These are phyloP conservation scores for Dromococcyx pavoninus DNA, from an alignment of 2,797 vertebrate species.

Conservation along the genomic window DNA sequence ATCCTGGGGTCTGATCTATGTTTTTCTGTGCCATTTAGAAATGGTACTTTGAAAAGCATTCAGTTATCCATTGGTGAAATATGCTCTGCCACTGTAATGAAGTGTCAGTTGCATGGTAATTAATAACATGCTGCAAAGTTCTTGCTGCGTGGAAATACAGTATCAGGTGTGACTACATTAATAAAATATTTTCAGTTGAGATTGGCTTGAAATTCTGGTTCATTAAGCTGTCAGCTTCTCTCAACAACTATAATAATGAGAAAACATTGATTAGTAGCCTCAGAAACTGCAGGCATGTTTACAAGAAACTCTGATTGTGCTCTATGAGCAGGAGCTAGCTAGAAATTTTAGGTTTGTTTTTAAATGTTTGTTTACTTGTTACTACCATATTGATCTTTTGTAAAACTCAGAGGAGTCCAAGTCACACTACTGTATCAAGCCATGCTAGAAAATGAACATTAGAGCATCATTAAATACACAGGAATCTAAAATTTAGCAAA, in stretches of 20 bases:
- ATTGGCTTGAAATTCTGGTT: not conserved
- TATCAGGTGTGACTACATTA: not conserved
- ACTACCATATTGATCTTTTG: not conserved
- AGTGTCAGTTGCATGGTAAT: not conserved
- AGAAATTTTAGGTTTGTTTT: not conserved
- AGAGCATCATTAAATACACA: not conserved
- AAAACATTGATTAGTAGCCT: not conserved
- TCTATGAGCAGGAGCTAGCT: not conserved
- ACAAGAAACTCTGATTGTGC: not conserved
- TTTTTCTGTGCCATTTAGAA: not conserved
- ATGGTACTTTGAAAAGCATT: not conserved
- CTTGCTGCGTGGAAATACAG: not conserved
- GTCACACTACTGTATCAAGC: not conserved
- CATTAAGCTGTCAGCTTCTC: not conserved
- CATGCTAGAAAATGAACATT: not conserved
- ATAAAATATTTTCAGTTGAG: not conserved
- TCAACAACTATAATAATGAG: not conserved
- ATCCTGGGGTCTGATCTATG: not conserved
- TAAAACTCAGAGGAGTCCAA: not conserved
- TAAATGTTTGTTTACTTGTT: not conserved
- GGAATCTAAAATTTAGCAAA: not conserved
- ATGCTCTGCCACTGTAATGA: not conserved
- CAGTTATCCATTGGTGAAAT: not conserved
- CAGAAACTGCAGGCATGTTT: not conserved
- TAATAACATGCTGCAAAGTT: not conserved